Conservation (phyloP, 1,140 invertebrate species). For the Drosophila kurseongensis region DNA sequence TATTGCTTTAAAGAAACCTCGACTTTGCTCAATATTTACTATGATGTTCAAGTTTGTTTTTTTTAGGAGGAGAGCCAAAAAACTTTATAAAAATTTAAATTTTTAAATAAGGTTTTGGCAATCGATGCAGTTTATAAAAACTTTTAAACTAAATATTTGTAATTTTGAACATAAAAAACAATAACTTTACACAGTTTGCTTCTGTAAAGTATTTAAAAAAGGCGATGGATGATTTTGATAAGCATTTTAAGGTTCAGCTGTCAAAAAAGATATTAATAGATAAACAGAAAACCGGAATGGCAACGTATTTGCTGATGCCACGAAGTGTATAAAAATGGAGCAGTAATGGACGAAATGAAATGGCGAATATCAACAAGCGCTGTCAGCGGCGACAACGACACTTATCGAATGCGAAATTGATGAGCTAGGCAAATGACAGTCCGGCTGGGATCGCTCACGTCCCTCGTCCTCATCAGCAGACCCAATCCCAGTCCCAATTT, state of each 20-base stretch:
- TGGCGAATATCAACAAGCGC: conserved; percentile 31
- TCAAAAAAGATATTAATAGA: neutral
- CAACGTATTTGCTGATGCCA: conserved; percentile 1
- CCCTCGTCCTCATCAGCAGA: conserved; percentile 22
- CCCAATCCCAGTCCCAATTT: neutral
- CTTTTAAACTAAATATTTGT: no score
- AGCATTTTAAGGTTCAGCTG: neutral
- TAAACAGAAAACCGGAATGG: neutral
- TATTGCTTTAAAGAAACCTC: conserved; percentile 12
- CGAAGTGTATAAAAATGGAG: conserved; percentile 19
- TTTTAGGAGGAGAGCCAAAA: no score
- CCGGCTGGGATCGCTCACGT: conserved; percentile 33
- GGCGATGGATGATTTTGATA: neutral
- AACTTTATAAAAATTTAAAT: no score
- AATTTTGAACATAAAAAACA: no score
- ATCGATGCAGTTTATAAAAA: no score
- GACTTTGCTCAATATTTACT: no score
- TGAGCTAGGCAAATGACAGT: conserved; percentile 76
- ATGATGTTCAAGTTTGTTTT: no score
- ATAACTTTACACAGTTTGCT: no score
- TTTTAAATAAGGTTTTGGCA: no score
- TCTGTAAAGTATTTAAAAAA: no score
- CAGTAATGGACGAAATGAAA: conserved; percentile 20
- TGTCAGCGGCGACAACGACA: conserved; percentile 47
- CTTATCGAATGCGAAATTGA: conserved; percentile 78